phyloP scores from a whole-genome alignment of 2,113 vertebrate genomes.

The Thunnus thynnus region DNA sequence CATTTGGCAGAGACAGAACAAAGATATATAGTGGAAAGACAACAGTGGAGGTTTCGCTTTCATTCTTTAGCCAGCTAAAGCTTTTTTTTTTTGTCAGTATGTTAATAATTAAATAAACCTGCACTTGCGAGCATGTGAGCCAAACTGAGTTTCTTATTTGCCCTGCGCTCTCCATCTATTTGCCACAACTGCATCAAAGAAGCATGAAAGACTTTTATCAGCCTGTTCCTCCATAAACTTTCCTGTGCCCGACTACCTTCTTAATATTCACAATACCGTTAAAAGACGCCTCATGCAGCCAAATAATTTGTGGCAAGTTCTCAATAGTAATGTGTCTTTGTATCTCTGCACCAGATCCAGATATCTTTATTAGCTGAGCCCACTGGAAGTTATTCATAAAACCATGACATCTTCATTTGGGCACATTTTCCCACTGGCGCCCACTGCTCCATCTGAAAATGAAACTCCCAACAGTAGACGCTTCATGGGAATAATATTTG shows the following conservation, averaged over 20 bases:
- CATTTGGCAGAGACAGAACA: conserved; percentile 29
- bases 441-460: conserved; percentile 11
- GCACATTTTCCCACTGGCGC: background rate
- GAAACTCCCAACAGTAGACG: conserved; percentile 25
- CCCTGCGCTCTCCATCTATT: conserved; percentile 26
- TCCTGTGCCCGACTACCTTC: background rate
- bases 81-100: conserved; percentile 19
- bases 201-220: background rate
- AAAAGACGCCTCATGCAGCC: background rate
- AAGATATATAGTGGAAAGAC: conserved; percentile 25
- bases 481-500: conserved; percentile 22
- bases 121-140: conserved; percentile 38
- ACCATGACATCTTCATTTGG: conserved; percentile 8
- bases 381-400: conserved; percentile 1
- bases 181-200: conserved; percentile 7
- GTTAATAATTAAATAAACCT: conserved; percentile 49
- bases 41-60: conserved; percentile 22
- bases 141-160: conserved; percentile 1
- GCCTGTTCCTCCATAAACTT: background rate
- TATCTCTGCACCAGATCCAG: conserved; percentile 13
- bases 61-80: conserved; percentile 8
- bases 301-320: conserved; percentile 37
- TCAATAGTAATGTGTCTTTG: conserved; percentile 34
- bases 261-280: background rate
- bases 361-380: conserved; percentile 8